Percentiles rank a stretch among this genome's conserved stretches.
phyloP scores from a whole-genome alignment of 2,888 invertebrate genomes.

The Meliscaeva auricollis region DNA sequence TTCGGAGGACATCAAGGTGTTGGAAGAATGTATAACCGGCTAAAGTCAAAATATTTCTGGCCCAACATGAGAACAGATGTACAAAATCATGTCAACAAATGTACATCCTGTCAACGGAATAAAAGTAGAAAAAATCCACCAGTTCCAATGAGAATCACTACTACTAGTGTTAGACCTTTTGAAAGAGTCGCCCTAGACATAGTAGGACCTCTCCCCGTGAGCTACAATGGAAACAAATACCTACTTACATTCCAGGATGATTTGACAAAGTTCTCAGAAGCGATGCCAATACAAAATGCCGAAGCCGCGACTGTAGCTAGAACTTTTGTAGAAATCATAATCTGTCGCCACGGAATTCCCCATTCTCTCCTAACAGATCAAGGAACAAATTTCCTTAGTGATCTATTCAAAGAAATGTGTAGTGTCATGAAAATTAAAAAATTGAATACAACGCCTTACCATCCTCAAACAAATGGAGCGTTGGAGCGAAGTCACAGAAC shows the following conservation, averaged over 20 bases:
- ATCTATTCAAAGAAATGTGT: background rate
- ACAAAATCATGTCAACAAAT: background rate
- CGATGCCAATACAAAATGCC: background rate
- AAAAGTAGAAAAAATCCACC: background rate
- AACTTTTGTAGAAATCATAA: background rate
- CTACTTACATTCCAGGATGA: background rate
- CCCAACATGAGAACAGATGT: background rate
- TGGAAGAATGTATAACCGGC: background rate
- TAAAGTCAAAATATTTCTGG: background rate
- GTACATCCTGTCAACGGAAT: background rate
- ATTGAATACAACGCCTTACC: background rate
- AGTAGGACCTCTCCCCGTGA: background rate
- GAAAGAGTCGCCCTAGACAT: background rate
- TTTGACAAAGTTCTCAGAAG: background rate
- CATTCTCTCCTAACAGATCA: background rate
- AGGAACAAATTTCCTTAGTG: background rate
- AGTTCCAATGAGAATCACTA: background rate
- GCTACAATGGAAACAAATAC: background rate
- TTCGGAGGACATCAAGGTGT: constrained; percentile 13
- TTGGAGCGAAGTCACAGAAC: constrained; percentile 76
- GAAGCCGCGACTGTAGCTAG: background rate
- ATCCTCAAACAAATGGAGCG: constrained; percentile 76
- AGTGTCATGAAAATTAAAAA: background rate
- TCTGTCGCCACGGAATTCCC: background rate
- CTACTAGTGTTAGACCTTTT: background rate